These are phyloP conservation scores for Masnerella sp. DNA, from an alignment of 2,888 invertebrate species.

Conservation along the genomic window DNA sequence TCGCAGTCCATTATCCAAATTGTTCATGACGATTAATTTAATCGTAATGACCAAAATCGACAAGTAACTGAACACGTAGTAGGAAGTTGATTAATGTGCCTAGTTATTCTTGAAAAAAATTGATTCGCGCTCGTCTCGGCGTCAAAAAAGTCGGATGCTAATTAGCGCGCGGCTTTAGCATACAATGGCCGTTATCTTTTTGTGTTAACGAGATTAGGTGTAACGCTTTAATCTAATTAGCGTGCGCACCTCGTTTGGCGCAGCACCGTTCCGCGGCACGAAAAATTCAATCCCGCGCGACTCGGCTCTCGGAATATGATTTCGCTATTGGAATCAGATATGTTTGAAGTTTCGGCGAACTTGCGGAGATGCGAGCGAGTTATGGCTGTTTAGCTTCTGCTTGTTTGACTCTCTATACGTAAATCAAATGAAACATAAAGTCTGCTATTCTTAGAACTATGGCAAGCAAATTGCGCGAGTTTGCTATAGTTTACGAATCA, in stretches of 20 bases:
- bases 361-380: not conserved
- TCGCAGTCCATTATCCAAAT: no score
- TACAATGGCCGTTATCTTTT: conserved; percentile 51
- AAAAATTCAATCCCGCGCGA: not conserved
- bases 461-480: no score
- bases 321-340: not conserved
- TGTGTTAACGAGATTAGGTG: conserved; percentile 48
- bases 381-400: not conserved
- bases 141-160: conserved; percentile 39
- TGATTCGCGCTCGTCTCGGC: not conserved
- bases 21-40: no score
- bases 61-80: no score
- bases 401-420: no score
- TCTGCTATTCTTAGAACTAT: no score
- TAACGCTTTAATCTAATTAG: conserved; percentile 55
- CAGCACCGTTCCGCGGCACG: not conserved
- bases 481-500: no score
- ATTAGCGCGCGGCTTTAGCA: conserved; percentile 39
- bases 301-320: no score
- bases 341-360: not conserved
- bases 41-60: no score
- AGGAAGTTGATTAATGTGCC: no score
- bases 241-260: conserved; percentile 29
- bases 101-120: no score
- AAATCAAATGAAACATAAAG: no score